Evolutionary conservation across 2,797 vertebrate species (phyloP), one percentile per base, ranked within the genome.

Genomic region (Anabas testudineus): DNA sequence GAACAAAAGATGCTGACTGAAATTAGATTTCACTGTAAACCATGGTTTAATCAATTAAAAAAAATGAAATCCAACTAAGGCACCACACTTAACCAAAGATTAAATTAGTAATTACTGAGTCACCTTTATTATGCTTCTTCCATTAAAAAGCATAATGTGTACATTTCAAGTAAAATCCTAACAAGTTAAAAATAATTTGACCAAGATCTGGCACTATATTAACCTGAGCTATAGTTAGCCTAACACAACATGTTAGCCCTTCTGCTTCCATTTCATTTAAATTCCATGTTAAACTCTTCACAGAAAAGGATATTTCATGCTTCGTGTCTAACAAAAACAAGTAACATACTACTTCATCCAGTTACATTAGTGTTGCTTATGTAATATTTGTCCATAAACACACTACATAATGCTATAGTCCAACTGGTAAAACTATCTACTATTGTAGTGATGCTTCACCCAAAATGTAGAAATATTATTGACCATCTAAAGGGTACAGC

Each of bases 201-300:
- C 8, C 2, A 52, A 30, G 10, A 63, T 46, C 15, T 67, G 28
- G 14, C 26, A 62, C 16, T 47, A 54, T 30, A 71, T 66, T 47
- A 71, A 81, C 75, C 76, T 78, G 78, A 86, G 72, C 68, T 71
- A 63, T 5, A 0, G 24, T 62, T 57, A 75, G 10, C 2, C 41
- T 58, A 49, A 52, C 5, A 70, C 15, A 53, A n/a, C 58, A 53
- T 7, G 39, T 47, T 72, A 71, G 15, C 22, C 28, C 18, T 37
- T 30, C 45, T 42, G 24, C 21, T 61, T 36, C 54, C 4, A 80
- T 18, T 66, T 66, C 18, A 42, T 56, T 49, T 55, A 28, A 51
- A 4, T n/a, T n/a, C n/a, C n/a, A 28, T 30, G 28, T 41, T 18
- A 51, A 57, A 58, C 24, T 3, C 2, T 9, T 55, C 4, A 4